Percentiles rank a stretch among this genome's conserved stretches.
phyloP scores from a whole-genome alignment of 2,797 vertebrate genomes.

The Zalophus californianus region DNA sequence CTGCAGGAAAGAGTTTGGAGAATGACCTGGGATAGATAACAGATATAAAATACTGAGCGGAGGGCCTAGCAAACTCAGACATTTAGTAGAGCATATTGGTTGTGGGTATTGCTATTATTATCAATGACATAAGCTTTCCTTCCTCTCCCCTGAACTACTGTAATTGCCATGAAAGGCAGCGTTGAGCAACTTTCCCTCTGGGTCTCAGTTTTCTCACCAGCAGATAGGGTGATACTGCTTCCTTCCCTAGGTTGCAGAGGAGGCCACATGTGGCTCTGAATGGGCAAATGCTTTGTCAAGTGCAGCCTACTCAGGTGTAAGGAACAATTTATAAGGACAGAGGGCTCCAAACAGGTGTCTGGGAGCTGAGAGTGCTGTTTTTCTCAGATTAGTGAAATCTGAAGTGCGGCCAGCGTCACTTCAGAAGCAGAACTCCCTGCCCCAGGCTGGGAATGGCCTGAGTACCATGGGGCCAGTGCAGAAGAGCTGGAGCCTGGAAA shows the following conservation, averaged over 20 bases:
- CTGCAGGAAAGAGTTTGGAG: neutral
- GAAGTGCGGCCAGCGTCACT: neutral
- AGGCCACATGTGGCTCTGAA: neutral
- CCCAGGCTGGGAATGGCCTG: neutral
- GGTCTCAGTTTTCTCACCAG: neutral
- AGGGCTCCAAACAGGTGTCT: neutral
- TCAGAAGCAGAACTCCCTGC: neutral
- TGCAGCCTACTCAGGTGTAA: neutral
- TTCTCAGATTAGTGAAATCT: neutral
- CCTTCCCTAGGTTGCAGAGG: neutral
- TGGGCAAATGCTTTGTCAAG: neutral
- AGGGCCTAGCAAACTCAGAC: neutral
- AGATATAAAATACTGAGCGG: neutral
- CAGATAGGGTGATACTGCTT: neutral
- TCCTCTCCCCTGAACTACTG: neutral
- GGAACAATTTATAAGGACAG: neutral
- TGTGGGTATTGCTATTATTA: no score
- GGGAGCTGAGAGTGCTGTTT: neutral
- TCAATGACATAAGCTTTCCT: neutral
- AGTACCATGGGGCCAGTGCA: neutral
- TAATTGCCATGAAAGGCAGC: neutral
- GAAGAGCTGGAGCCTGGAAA: neutral
- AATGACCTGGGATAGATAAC: neutral
- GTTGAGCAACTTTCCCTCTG: neutral
- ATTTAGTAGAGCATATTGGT: no score